A percentile compares a stretch with the other conserved stretches of the same genome.
Evolutionary conservation across 2,797 vertebrate species (phyloP).

Genomic region (Sebastes kiyomatsui): DNA sequence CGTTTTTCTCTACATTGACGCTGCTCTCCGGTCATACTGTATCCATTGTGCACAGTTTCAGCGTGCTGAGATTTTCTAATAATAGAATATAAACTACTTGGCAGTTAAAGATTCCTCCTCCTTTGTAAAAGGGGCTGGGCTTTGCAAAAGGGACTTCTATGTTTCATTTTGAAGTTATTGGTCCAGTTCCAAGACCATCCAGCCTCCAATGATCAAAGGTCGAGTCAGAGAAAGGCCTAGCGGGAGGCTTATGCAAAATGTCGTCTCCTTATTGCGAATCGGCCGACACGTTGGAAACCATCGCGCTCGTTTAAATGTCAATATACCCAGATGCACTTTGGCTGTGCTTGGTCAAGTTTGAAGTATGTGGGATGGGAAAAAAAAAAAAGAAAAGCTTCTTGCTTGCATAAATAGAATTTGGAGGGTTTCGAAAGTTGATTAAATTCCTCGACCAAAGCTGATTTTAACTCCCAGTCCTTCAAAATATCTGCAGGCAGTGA

Average conservation of each 20-base stretch:
- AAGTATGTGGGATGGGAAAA: slow-evolving; percentile 66
- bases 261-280: slow-evolving; percentile 74
- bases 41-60: slow-evolving; percentile 61
- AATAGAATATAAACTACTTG: slow-evolving; percentile 77
- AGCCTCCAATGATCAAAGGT: slow-evolving; percentile 85
- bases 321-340: slow-evolving; percentile 70
- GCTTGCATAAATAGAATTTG: slow-evolving; percentile 51
- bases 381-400: slow-evolving; percentile 34
- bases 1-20: slow-evolving; percentile 55
- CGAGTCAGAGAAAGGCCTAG: slow-evolving; percentile 77
- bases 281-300: slow-evolving; percentile 65
- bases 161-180: slow-evolving; percentile 85
- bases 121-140: slow-evolving; percentile 64
- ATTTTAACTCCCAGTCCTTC: background rate
- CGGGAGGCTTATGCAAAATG: slow-evolving; percentile 82
- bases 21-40: slow-evolving; percentile 66
- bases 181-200: slow-evolving; percentile 81
- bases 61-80: slow-evolving; percentile 65
- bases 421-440: slow-evolving; percentile 62
- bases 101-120: slow-evolving; percentile 78
- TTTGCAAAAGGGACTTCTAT: slow-evolving; percentile 76
- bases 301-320: slow-evolving; percentile 76
- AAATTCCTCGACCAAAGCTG: slow-evolving; percentile 36
- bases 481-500: background rate
- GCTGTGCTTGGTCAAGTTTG: slow-evolving; percentile 77